Evolutionary conservation across 2,113 vertebrate genomes (phyloP).

Genomic region (Cyanoramphus novaezelandiae): DNA sequence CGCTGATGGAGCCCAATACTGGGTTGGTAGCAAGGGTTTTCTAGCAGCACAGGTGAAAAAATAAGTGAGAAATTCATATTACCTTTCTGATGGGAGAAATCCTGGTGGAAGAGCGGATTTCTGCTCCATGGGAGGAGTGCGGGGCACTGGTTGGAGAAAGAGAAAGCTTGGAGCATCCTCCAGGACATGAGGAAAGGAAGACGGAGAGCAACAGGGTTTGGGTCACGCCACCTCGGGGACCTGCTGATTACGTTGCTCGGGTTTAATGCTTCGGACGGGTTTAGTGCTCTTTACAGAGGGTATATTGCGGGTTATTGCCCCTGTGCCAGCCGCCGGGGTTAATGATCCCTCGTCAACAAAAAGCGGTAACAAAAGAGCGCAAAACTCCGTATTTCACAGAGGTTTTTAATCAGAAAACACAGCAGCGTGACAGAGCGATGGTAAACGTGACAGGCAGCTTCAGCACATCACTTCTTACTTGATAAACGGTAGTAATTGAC

Average conservation of each 20-base stretch:
- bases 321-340: background rate
- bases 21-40: background rate
- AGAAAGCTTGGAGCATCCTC: background rate
- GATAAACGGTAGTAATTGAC: background rate
- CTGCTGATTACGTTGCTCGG: background rate
- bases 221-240: background rate
- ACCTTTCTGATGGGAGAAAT: background rate
- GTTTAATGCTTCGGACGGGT: background rate
- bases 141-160: background rate
- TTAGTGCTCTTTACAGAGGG: background rate
- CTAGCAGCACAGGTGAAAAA: background rate
- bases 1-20: background rate
- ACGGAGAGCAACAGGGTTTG: background rate
- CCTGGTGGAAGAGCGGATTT: background rate
- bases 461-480: background rate
- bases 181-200: background rate
- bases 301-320: background rate
- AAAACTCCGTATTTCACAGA: background rate
- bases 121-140: background rate
- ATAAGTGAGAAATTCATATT: background rate
- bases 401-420: constrained; percentile 61
- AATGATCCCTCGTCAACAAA: background rate
- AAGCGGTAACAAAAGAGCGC: background rate
- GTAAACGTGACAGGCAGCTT: constrained; percentile 9
- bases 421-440: constrained; percentile 23